Base-by-base conservation (phyloP, 2,113 vertebrate genomes). In the Shinisaurus crocodilurus region DNA sequence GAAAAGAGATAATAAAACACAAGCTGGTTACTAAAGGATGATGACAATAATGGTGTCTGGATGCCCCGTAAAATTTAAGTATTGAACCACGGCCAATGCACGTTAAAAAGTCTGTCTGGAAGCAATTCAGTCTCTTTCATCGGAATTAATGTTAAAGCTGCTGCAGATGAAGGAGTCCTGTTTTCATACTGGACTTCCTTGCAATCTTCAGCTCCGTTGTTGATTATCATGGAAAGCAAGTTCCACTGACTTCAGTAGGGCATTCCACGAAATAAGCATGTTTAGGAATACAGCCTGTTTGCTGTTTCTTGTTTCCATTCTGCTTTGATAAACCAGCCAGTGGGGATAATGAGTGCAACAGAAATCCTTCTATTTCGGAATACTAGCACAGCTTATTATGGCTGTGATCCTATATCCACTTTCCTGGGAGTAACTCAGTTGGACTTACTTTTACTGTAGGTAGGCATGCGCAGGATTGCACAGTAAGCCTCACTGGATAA, bases 401-500 rank as follows among this genome's bases (percentile, higher is more conserved):
- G 3, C 50, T 82, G 57, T 54, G 57, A 63, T 63, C 1, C 54
- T 27, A 67, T 67, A 32, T 1, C 25, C 40, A 40, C 63, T 84
- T 84, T 43, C 13, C 40, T 65, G 63, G 37, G 82, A 67, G 37
- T 29, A 43, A 57, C 25, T 5, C 37, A 45, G 23, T 27, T 8
- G 40, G 40, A 9, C 6, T 45, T 77, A 8, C 18, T 45, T 45
- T 77, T 43, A 20, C n/a, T n/a, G n/a, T n/a, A n/a, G 45, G 40
- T 45, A 77, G 80, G 34, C 50, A 37, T 13, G 18, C 50, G 32
- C 45, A 77, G 18, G 37, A 16, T 60, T 45, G 43, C 23, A 29
- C 40, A 48, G 23, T 65, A 84, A 94, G 40, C 89, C 67, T 91
- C 45, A 34, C 25, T 85, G n/a, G 70, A 43, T 87, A 92, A 93